Base-by-base conservation (phyloP, 2,113 vertebrate genomes). In the Oceanites oceanicus region DNA sequence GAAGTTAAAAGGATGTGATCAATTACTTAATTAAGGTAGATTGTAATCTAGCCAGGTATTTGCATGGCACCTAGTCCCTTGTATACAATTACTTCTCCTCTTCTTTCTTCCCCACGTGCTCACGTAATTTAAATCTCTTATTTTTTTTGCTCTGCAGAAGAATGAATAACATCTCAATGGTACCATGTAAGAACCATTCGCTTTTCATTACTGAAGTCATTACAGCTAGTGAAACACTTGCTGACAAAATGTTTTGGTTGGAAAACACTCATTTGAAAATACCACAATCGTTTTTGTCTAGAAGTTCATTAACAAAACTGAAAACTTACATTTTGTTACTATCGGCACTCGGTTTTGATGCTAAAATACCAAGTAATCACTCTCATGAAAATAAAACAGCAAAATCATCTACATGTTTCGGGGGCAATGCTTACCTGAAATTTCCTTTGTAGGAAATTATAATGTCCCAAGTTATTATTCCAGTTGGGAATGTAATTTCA, bases 11-110 rank as follows among this genome's bases (percentile, higher is more conserved):
- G 70, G 71, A 62, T 86, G 77, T 97, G 81, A 91, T 94, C 77
- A 68, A 38, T 94, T 94, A 79, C 93, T 91, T 85, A 79, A 50
- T 94, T 82, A 94, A 90, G 66, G 63, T 72, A 94, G 95, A 95
- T 95, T 65, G 81, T 53, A 79, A 96, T 96, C 93, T 96, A 62
- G 32, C 58, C 90, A 79, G 74, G 29, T 95, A 83, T 97, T 95
- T 96, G 81, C 36, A 53, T 76, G 93, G 92, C 30, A 49, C 53
- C 66, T 90, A 79, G 34, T 85, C 78, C 50, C 70, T 53, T 95
- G 53, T 88, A 62, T 50, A 70, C 49, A 95, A 38, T 76, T 96
- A 76, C 87, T 92, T 83, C 20, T 58, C 62, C 59, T 90, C 30
- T 68, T 88, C 49, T 90, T 93, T 83, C 62, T 91, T 94, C 8